Evolutionary conservation across 1,140 invertebrate species (phyloP), one percentile per base, ranked within the genome.

Genomic region (Tetraneura akinire): DNA sequence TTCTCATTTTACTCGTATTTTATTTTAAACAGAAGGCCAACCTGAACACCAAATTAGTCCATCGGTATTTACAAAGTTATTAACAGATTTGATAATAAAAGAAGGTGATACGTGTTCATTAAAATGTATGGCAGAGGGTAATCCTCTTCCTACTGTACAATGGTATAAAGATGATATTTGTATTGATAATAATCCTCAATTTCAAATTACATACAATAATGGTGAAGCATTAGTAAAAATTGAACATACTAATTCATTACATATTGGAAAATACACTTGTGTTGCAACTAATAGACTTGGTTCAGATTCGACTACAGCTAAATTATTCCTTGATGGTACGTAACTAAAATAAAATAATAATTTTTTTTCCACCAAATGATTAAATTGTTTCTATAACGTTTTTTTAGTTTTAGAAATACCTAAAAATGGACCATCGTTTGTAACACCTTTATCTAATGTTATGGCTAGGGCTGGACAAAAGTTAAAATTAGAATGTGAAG

Each of bases 81-180:
- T 95, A 18, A 85, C 88, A 84, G 87, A 90, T 70, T 88, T 89
- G 18, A 86, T 86, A 45, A 89, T 90, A 18, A 87, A 87, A 49
- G 92, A 93, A 86, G 92, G 92, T 14, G 86, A 84, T 32, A 85
- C 89, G 0, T 90, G 91, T 84, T 88, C 89, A 83, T 89, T 95
- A 80, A 88, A 91, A 73, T 94, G 93, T 83, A 89, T 88, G 64
- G 91, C 94, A 4, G 88, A 88, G 74, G 92, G 92, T 4, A 90
- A 92, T 85, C 93, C 93, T 3, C 83, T 93, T 60, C 93, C 93
- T 8, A 91, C 90, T 10, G 91, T 95, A 3, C 90, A 90, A 70
- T 95, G 94, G 93, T 92, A 88, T 82, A 94, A 93, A 84, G 90
- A 93, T 83, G 89, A 89, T 47, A 85, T 87, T 0, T 92, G 92